These are phyloP conservation scores for Meandrusa payeni DNA, from an alignment of 2,888 invertebrate species.

Conservation along the genomic window DNA sequence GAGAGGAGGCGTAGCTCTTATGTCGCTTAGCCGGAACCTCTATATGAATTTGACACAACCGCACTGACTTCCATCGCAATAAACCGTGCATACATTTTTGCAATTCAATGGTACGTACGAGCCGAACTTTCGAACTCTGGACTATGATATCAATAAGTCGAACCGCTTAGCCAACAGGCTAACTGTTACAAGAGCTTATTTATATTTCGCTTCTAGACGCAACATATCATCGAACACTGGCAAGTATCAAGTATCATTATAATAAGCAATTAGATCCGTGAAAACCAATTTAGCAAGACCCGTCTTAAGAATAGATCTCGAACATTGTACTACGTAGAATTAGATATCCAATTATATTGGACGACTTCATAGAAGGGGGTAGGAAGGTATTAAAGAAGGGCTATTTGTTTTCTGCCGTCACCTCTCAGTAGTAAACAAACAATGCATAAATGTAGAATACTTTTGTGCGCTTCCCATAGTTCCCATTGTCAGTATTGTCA, in stretches of 20 bases:
- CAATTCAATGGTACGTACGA: too few relatives aligned
- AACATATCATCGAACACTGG: slow-evolving; percentile 29
- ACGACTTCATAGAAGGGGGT: slow-evolving; percentile 50
- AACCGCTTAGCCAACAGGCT: too few relatives aligned
- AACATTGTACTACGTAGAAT: slow-evolving; percentile 15
- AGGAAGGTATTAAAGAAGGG: slow-evolving; percentile 46
- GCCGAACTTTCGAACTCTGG: too few relatives aligned
- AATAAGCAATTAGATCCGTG: slow-evolving; percentile 74
- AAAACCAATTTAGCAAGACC: slow-evolving; percentile 44
- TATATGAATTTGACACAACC: too few relatives aligned
- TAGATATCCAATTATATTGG: slow-evolving; percentile 35
- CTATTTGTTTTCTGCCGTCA: slow-evolving; percentile 76
- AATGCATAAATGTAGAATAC: slow-evolving; percentile 67
- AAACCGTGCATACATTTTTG: too few relatives aligned
- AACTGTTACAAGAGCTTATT: too few relatives aligned
- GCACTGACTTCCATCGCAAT: too few relatives aligned
- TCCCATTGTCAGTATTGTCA: slow-evolving; percentile 68
- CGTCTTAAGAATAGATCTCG: slow-evolving; percentile 23
- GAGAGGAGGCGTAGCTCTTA: too few relatives aligned
- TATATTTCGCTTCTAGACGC: too few relatives aligned
- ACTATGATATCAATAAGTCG: too few relatives aligned
- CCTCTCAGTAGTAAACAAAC: slow-evolving; percentile 73
- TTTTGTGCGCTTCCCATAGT: slow-evolving; percentile 67
- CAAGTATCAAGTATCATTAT: slow-evolving; percentile 73
- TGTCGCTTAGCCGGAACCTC: too few relatives aligned